A percentile compares a stretch with the other conserved stretches of the same genome.
phyloP scores from a whole-genome alignment of 2,888 invertebrate species.

The Esperia sulphurella region DNA sequence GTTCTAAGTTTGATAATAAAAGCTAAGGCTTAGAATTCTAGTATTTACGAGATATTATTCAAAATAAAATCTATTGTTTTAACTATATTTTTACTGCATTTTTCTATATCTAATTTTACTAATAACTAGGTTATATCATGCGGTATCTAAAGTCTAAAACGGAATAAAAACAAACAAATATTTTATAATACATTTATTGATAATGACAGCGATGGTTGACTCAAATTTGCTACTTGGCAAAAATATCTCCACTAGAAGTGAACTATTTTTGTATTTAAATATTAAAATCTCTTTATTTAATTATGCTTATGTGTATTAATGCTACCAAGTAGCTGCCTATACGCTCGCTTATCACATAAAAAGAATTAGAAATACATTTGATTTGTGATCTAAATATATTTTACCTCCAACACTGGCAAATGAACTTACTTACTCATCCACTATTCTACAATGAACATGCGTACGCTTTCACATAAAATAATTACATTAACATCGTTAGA shows the following conservation, averaged over 20 bases:
- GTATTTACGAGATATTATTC: too few relatives aligned
- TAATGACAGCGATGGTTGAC: constrained; percentile 79
- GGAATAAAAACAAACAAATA: constrained; percentile 40
- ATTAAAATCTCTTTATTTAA: constrained; percentile 72
- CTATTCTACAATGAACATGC: constrained; percentile 56
- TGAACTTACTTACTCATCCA: constrained; percentile 39
- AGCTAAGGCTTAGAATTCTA: too few relatives aligned
- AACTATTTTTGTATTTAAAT: constrained; percentile 71
- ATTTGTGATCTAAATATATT: constrained; percentile 61
- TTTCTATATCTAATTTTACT: not conserved
- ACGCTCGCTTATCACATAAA: constrained; percentile 56
- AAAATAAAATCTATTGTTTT: too few relatives aligned
- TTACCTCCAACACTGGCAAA: constrained; percentile 60
- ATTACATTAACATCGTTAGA: constrained; percentile 48
- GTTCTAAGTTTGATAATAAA: too few relatives aligned
- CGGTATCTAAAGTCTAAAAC: constrained; percentile 7
- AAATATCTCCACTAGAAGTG: constrained; percentile 77
- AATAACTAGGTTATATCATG: not conserved
- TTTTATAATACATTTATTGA: constrained; percentile 78
- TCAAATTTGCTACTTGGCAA: constrained; percentile 77
- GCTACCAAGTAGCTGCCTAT: constrained; percentile 71
- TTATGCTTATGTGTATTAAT: constrained; percentile 64
- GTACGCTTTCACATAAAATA: constrained; percentile 40
- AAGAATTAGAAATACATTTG: constrained; percentile 60
- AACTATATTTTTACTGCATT: too few relatives aligned